Conservation (phyloP, 2,113 vertebrate genomes). For the Centropus unirufus region DNA sequence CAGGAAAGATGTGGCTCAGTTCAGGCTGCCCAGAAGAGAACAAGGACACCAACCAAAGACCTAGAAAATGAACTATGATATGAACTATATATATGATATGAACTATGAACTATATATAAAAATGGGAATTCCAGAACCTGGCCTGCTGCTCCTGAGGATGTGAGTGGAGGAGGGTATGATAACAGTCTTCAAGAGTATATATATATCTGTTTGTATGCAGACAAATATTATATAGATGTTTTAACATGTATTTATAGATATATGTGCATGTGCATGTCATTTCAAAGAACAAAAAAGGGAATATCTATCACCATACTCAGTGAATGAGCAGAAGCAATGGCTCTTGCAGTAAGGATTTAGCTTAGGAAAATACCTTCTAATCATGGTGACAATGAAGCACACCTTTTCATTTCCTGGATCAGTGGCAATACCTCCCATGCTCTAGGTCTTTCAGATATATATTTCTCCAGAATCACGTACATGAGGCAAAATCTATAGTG, state of each 20-base stretch:
- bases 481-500: accelerated
- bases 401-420: neutral
- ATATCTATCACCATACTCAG: no score
- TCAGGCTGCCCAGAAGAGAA: neutral
- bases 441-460: neutral
- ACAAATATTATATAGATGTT: neutral
- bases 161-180: neutral
- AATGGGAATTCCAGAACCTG: neutral
- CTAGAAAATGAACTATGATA: neutral
- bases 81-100: no score
- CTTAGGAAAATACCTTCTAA: neutral
- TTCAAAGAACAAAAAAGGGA: neutral
- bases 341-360: neutral
- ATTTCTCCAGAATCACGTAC: neutral
- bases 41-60: neutral
- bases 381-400: neutral
- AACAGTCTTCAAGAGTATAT: neutral
- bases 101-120: neutral
- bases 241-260: neutral
- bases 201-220: neutral
- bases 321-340: neutral
- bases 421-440: neutral
- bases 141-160: neutral
- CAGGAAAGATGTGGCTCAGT: neutral
- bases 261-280: accelerated